Conservation (phyloP, 2,888 invertebrate species). For the Eucera pruinosa region DNA sequence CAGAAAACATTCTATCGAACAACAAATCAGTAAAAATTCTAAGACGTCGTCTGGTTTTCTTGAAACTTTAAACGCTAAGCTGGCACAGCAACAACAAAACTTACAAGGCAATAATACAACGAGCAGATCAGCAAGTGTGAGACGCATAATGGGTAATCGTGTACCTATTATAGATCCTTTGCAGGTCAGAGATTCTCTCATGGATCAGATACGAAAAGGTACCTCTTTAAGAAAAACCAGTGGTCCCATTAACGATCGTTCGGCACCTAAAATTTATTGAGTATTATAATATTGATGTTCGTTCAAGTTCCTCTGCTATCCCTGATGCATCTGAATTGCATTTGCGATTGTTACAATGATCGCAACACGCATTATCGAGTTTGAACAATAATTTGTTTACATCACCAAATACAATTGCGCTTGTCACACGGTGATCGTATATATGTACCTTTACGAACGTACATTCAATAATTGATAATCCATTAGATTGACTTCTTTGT, state of each 20-base stretch:
- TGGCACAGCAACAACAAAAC: constrained; percentile 88
- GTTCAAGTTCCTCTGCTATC: constrained; percentile 62
- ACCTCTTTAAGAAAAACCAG: constrained; percentile 92
- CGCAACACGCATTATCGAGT: constrained; percentile 15
- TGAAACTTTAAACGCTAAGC: constrained; percentile 92
- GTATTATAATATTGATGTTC: constrained; percentile 38
- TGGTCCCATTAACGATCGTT: constrained; percentile 91
- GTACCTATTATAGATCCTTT: constrained; percentile 82
- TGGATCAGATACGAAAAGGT: constrained; percentile 96
- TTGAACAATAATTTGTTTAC: constrained; percentile 21
- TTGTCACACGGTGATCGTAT: constrained; percentile 28
- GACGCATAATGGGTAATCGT: constrained; percentile 82
- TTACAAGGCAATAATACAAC: constrained; percentile 75
- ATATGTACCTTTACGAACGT: constrained; percentile 45
- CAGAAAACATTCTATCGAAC: constrained; percentile 83
- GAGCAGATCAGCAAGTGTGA: constrained; percentile 80
- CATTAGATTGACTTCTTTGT: constrained; percentile 38
- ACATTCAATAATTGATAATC: constrained; percentile 42
- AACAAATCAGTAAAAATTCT: constrained; percentile 85
- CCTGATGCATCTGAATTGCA: constrained; percentile 40
- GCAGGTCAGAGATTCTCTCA: constrained; percentile 90
- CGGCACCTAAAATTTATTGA: constrained; percentile 94
- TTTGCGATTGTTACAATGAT: constrained; percentile 25
- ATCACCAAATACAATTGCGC: constrained; percentile 17
- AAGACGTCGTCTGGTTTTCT: constrained; percentile 86